Evolutionary conservation across 2,113 vertebrate species (phyloP).

Genomic region (Chrysemys picta): DNA sequence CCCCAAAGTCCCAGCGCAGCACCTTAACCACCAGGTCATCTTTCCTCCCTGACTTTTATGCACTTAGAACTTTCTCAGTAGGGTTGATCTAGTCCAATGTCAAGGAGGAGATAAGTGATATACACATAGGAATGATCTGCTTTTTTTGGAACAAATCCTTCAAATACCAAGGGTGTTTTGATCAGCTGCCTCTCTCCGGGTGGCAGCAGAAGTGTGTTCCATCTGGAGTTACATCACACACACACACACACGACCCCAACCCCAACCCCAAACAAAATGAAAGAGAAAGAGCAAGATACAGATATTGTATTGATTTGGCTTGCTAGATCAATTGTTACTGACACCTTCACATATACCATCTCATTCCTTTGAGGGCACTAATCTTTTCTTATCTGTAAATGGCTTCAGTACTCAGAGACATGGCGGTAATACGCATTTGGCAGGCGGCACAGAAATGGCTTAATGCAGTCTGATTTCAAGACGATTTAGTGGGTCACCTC

Average conservation of each 20-base stretch:
- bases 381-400: constrained; percentile 58
- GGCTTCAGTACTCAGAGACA: constrained; percentile 1
- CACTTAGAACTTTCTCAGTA: background rate
- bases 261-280: fast-evolving
- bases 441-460: constrained; percentile 30
- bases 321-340: background rate
- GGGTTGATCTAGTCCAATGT: background rate
- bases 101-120: fast-evolving
- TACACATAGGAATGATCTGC: too few relatives aligned
- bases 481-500: constrained; percentile 68
- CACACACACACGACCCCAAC: background rate
- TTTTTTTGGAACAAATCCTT: fast-evolving
- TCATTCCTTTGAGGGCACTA: constrained; percentile 48
- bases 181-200: background rate
- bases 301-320: background rate
- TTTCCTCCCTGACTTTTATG: background rate
- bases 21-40: background rate
- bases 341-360: constrained; percentile 36
- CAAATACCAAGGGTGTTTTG: fast-evolving
- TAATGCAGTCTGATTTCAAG: constrained; percentile 30
- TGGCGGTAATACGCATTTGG: constrained; percentile 37
- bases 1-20: background rate
- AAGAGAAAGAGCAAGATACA: background rate
- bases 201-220: background rate
- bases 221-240: background rate